Evolutionary conservation across 2,797 vertebrate genomes (phyloP).

Genomic region (Argentina silus): DNA sequence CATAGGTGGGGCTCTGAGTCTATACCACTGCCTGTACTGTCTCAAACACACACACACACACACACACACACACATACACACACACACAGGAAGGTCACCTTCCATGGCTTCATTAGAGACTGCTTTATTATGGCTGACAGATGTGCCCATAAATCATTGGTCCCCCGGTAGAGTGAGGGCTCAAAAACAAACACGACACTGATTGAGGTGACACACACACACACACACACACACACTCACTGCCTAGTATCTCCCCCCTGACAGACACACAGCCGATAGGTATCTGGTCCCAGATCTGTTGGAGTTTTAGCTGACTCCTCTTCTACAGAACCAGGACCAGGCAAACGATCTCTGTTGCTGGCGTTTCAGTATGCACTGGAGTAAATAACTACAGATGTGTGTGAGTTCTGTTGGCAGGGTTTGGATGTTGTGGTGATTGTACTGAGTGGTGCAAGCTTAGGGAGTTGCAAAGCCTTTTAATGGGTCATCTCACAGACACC

Average conservation of each 20-base stretch:
- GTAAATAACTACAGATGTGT: neutral
- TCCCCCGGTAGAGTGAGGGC: constrained; percentile 51
- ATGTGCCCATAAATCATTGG: constrained; percentile 73
- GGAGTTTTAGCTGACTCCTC: neutral
- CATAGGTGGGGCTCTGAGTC: neutral
- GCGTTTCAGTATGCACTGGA: too few species aligned
- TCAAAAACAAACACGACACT: constrained; percentile 60
- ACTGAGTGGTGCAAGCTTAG: too few species aligned
- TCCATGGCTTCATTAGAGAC: constrained; percentile 68
- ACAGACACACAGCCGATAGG: neutral
- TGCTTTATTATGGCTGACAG: constrained; percentile 72
- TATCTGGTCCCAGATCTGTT: neutral
- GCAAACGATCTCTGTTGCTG: neutral
- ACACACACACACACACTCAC: constrained; percentile 7
- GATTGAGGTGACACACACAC: constrained; percentile 44
- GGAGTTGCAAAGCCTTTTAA: neutral
- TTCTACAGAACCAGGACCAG: neutral
- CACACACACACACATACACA: neutral
- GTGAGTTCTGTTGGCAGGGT: neutral
- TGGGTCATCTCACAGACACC: neutral
- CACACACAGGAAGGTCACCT: constrained; percentile 43
- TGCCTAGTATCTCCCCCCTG: neutral
- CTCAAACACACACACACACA: neutral
- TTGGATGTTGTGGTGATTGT: neutral
- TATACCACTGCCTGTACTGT: neutral